phyloP scores from a whole-genome alignment of 2,888 invertebrate genomes.

The Cephus nigrinus region DNA sequence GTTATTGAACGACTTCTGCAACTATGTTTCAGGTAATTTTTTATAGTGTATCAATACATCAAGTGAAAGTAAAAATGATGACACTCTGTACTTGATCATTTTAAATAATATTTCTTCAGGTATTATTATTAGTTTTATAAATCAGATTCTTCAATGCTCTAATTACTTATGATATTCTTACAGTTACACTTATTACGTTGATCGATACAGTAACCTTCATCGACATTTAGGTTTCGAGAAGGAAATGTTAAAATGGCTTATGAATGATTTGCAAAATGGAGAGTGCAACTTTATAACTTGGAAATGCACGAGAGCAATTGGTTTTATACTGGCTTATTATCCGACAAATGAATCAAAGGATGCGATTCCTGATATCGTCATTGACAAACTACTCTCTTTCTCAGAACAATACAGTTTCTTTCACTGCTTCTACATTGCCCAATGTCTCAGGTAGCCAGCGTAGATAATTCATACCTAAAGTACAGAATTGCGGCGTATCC shows the following conservation, averaged over 20 bases:
- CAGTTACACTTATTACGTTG: background rate
- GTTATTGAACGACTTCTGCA: background rate
- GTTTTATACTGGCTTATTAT: background rate
- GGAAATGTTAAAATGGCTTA: background rate
- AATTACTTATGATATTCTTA: background rate
- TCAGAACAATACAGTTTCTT: background rate
- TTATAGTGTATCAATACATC: no score
- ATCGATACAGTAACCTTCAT: background rate
- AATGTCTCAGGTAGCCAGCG: background rate
- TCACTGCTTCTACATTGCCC: background rate
- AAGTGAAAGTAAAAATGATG: background rate
- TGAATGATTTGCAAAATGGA: background rate
- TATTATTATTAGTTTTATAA: background rate
- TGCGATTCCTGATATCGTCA: background rate
- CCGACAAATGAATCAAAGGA: background rate
- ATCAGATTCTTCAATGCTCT: background rate
- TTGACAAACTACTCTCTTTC: background rate
- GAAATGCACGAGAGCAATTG: background rate
- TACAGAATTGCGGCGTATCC: background rate
- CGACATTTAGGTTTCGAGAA: background rate
- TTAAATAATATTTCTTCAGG: background rate
- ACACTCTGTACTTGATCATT: background rate
- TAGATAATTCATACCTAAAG: background rate
- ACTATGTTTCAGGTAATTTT: background rate
- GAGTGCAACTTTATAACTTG: background rate